phyloP scores from a whole-genome alignment of 2,797 vertebrate species.

The Argyrosomus regius region DNA sequence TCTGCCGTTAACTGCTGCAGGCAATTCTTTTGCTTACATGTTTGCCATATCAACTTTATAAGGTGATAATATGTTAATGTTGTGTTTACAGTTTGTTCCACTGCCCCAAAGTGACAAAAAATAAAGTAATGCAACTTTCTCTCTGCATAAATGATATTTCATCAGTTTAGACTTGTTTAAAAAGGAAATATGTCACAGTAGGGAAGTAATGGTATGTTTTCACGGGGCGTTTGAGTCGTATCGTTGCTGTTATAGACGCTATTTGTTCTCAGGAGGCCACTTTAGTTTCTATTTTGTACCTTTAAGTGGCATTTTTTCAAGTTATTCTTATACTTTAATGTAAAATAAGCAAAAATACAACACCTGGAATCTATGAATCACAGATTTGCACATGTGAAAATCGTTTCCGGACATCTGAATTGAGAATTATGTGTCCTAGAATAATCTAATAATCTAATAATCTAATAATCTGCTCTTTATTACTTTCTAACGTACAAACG shows the following conservation, averaged over 20 bases:
- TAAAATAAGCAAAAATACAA: no score
- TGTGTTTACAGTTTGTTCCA: background rate
- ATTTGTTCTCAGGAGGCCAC: no score
- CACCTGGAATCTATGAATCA: background rate
- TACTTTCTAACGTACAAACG: background rate
- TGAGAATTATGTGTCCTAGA: no score
- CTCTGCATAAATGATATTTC: background rate
- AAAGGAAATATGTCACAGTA: background rate
- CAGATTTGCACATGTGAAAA: background rate
- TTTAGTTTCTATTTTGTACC: no score
- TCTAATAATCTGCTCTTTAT: no score
- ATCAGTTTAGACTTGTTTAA: background rate
- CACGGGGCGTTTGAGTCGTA: no score
- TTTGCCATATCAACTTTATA: background rate
- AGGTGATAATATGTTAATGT: background rate
- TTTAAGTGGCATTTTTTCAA: no score
- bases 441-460: no score
- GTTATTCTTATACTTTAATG: no score
- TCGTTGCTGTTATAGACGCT: no score
- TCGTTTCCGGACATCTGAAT: background rate
- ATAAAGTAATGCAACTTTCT: background rate
- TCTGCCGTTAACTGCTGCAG: no score
- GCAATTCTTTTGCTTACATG: background rate
- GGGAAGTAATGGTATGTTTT: background rate
- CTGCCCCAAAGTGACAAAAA: background rate